Percentiles rank a stretch among this genome's conserved stretches.
These are phyloP conservation scores for Pardosa pseudoannulata DNA, from an alignment of 2,888 invertebrate genomes.

Conservation along the genomic window DNA sequence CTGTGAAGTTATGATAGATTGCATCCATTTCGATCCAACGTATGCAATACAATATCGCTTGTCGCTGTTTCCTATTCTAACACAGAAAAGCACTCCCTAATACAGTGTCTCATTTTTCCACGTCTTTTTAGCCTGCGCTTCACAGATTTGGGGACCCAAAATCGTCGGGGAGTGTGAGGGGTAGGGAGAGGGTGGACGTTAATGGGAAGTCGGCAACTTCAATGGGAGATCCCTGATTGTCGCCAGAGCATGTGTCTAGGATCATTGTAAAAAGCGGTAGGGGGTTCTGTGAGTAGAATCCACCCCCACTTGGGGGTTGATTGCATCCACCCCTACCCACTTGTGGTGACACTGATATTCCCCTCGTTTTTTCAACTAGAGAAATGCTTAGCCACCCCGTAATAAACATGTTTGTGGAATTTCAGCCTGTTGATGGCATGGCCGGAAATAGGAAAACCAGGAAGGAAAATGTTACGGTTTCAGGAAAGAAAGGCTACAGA, in stretches of 20 bases:
- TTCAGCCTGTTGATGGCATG: constrained; percentile 14
- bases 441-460: too few species aligned
- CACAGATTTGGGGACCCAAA: neutral
- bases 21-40: too few species aligned
- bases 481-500: too few species aligned
- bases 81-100: constrained; percentile 8
- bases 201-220: constrained; percentile 29
- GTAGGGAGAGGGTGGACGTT: neutral
- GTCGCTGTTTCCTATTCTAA: neutral
- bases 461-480: too few species aligned
- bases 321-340: constrained; percentile 27
- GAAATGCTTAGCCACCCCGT: neutral
- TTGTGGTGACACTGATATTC: constrained; percentile 25
- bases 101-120: neutral
- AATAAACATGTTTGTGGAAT: constrained; percentile 4
- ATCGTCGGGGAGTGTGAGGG: neutral
- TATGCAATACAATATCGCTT: neutral
- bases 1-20: too few species aligned
- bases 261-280: constrained; percentile 24
- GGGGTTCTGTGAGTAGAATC: neutral
- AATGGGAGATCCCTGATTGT: constrained; percentile 23
- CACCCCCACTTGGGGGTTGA: constrained; percentile 21
- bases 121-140: neutral
- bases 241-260: constrained; percentile 29
- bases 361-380: neutral